Percentiles rank a stretch among this genome's conserved stretches.
These are phyloP conservation scores for Drosophila setifemur DNA, from an alignment of 1,140 invertebrate species.

Conservation along the genomic window DNA sequence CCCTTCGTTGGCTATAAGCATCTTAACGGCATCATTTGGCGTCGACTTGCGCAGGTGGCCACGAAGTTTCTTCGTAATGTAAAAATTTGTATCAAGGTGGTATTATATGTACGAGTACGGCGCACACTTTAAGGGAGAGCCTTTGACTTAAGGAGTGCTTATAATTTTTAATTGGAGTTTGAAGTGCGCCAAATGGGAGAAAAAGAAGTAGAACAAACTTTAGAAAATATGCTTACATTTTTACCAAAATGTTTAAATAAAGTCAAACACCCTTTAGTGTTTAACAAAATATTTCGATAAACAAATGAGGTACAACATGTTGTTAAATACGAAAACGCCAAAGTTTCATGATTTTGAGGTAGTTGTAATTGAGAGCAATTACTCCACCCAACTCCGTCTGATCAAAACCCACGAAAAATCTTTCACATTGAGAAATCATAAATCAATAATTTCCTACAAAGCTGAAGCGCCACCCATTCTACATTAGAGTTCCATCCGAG, in stretches of 20 bases:
- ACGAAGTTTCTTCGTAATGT: constrained; percentile 66
- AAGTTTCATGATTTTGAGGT: too few relatives aligned
- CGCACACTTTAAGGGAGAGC: not conserved
- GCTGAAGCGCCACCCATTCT: constrained; percentile 40
- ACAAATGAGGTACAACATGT: not conserved
- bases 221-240: not conserved
- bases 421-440: constrained; percentile 46
- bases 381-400: too few relatives aligned
- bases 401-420: not conserved
- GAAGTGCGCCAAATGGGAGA: constrained; percentile 45
- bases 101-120: constrained; percentile 44
- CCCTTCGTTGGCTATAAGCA: constrained; percentile 51
- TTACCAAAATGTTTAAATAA: too few relatives aligned
- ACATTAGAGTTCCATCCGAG: constrained; percentile 20
- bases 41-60: constrained; percentile 63
- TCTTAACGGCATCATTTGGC: constrained; percentile 78
- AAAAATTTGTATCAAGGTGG: constrained; percentile 64
- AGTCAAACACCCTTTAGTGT: too few relatives aligned
- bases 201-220: not conserved
- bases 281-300: not conserved
- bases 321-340: too few relatives aligned
- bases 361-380: too few relatives aligned
- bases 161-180: constrained; percentile 80
- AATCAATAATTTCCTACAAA: constrained; percentile 70
- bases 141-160: constrained; percentile 40